Base-by-base conservation (phyloP, 2,113 vertebrate species). In the Anas platyrhynchos region DNA sequence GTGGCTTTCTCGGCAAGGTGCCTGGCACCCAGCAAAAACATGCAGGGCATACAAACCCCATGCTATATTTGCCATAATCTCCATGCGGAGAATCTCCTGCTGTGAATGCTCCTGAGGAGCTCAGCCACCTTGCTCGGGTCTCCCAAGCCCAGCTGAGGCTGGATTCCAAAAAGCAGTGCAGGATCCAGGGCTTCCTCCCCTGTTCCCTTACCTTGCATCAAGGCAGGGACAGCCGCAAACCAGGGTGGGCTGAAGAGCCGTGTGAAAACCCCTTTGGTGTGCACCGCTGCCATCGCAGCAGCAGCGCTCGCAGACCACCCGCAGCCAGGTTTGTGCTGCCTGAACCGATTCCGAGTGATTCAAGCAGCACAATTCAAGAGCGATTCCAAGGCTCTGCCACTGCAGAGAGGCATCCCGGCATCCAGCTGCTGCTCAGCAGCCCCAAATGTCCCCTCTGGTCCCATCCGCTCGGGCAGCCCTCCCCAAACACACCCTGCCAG, bases 321-420 rank as follows among this genome's bases (percentile, higher is more conserved):
- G 89, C 43, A 5, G 52, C 20, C 16, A 48, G 77, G 22, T 84
- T 21, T 87, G 46, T 16, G 63, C 52, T 52, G 41, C 38, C 78
- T 3, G 3, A 56, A 11, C 4, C 2, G 10, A 48, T 48, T 48
- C 46, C 46, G 20, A 48, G 46, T 3, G 20, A 48, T 22, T 21
- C 46, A 22, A 48, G 46, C 46, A 48, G 46, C 46, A 48, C 46
- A 48, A 48, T 22, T 21, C 46, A 48, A 48, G 46, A 48, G 50
- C 50, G 84, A 87, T 95, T 87, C 92, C 84, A 73, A 52, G 58
- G n/a, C 26, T 41, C 26, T 91, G 84, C 75, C 72, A 85, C 18
- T 1, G 20, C 48, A 93, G 85, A 73, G 75, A 94, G 29, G 38
- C 3, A 4, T 66, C 43, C 61, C 67, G 66, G 54, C 62, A 68